Base-by-base conservation (phyloP, 2,797 vertebrate species). In the Sarcophilus harrisii region DNA sequence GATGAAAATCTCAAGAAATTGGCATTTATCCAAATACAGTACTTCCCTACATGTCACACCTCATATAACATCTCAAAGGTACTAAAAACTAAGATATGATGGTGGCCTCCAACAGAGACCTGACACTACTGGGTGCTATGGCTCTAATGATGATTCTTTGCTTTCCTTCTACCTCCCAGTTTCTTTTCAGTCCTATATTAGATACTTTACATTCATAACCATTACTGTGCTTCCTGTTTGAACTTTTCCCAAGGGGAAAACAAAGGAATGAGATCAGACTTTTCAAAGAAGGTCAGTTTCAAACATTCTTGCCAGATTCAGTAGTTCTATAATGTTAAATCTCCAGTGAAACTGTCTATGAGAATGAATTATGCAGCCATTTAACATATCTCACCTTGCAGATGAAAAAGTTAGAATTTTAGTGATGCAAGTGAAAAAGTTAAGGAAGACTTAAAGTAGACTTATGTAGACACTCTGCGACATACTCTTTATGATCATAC, bases 1-100 rank as follows among this genome's bases (percentile, higher is more conserved):
- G 87, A 94, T 30, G 93, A 81, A 96, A 97, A 96, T 91, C 1
- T 30, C 57, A 94, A 57, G 60, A 91, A 91, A 28, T 4, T 92
- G 13, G 1, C 1, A 2, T 4, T 29, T 92, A 94, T 90, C 54
- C 45, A 92, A 66, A 49, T 11, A 54, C 3, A 0, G 8, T 58
- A 3, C 60, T 95, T 94, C 92, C 28, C 30, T 73, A 57, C 57
- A 52, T 73, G 30, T 92, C 87, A 11, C 89, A 90, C 5, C 1
- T 27, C 16, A 90, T 92, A 38, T 57, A 92, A 62, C 52, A 96
- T 4, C n/a, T 13, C 87, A 73, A 38, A 92, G 29, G n/a, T 95
- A 55, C 28, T 49, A 38, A 95, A 54, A n/a, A 45, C 12, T 5
- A 18, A 94, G 6, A 52, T 0, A 18, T 0, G 91, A 0, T 58